These are phyloP conservation scores for Hepsetus odoe DNA, from an alignment of 2,113 vertebrate species.

Conservation along the genomic window DNA sequence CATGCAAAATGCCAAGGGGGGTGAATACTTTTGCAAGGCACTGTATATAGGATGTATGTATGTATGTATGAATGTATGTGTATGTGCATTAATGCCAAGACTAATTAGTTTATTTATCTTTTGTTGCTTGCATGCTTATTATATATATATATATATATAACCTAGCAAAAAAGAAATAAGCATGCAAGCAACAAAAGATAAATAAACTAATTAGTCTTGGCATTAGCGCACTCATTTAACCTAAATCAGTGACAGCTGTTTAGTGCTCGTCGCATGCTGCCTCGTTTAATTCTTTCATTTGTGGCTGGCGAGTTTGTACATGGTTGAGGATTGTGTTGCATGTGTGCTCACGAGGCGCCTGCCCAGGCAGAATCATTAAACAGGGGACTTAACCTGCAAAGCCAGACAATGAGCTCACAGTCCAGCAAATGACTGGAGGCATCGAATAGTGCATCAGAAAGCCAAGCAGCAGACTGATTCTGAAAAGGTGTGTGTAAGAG, in stretches of 20 bases:
- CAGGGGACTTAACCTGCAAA: slow-evolving; percentile 73
- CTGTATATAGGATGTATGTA: too few species aligned
- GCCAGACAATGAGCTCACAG: slow-evolving; percentile 66
- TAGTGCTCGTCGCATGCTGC: slow-evolving; percentile 72
- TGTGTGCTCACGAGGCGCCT: slow-evolving; percentile 66
- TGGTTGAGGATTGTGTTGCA: slow-evolving; percentile 71
- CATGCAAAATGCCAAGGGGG: too few species aligned
- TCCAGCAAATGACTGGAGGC: slow-evolving; percentile 65
- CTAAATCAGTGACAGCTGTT: slow-evolving; percentile 33
- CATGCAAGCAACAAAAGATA: too few species aligned
- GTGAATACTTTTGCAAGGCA: too few species aligned
- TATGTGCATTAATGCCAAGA: too few species aligned
- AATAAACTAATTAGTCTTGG: too few species aligned
- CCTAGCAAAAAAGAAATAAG: too few species aligned
- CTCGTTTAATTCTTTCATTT: slow-evolving; percentile 77
- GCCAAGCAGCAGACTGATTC: slow-evolving; percentile 54
- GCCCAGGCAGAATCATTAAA: slow-evolving; percentile 72
- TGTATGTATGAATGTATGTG: too few species aligned
- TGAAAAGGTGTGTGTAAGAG: too few species aligned
- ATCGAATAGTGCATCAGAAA: slow-evolving; percentile 71
- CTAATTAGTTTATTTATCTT: too few species aligned
- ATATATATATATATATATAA: too few species aligned
- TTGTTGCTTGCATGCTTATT: too few species aligned
- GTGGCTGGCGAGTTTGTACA: slow-evolving; percentile 75
- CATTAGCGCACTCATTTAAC: background rate